A percentile compares a stretch with the other conserved stretches of the same genome.
Conservation (phyloP, 1,140 invertebrate species). For the Mylabris phalerata region DNA sequence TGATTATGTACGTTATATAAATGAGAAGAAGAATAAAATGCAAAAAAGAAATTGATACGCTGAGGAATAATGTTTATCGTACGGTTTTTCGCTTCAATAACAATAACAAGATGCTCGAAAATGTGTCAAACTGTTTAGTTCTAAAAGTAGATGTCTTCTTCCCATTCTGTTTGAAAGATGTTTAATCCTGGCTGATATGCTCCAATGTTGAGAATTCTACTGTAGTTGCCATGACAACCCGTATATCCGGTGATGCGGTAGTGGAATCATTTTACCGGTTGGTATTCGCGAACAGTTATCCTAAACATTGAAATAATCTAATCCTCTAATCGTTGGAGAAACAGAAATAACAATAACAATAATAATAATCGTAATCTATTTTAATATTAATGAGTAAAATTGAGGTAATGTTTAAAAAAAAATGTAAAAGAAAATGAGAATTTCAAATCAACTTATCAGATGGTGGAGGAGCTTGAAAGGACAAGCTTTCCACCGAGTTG, state of each 20-base stretch:
- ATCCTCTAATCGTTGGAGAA: background rate
- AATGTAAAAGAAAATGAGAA: too few relatives aligned
- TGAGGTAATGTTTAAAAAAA: too few relatives aligned
- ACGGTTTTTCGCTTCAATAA: background rate
- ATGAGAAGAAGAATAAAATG: background rate
- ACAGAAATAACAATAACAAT: too few relatives aligned
- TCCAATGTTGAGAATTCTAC: constrained; percentile 27
- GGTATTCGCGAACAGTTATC: constrained; percentile 13
- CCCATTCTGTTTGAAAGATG: constrained; percentile 17
- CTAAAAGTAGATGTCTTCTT: background rate
- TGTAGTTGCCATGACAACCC: constrained; percentile 29
- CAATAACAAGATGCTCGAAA: background rate
- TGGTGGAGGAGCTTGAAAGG: too few relatives aligned
- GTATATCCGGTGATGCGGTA: constrained; percentile 26
- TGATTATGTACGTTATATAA: constrained; percentile 26
- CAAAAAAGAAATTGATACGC: background rate
- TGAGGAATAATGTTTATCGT: too few relatives aligned
- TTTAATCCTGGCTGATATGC: constrained; percentile 26
- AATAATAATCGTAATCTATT: too few relatives aligned
- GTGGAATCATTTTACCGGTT: constrained; percentile 28
- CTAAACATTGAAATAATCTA: constrained; percentile 13
- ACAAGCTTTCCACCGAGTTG: too few relatives aligned
- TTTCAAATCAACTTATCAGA: too few relatives aligned
- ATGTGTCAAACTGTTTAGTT: background rate
- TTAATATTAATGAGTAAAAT: too few relatives aligned